Evolutionary conservation across 1,140 invertebrate species (phyloP).

Genomic region (Thaumatotibia leucotreta): DNA sequence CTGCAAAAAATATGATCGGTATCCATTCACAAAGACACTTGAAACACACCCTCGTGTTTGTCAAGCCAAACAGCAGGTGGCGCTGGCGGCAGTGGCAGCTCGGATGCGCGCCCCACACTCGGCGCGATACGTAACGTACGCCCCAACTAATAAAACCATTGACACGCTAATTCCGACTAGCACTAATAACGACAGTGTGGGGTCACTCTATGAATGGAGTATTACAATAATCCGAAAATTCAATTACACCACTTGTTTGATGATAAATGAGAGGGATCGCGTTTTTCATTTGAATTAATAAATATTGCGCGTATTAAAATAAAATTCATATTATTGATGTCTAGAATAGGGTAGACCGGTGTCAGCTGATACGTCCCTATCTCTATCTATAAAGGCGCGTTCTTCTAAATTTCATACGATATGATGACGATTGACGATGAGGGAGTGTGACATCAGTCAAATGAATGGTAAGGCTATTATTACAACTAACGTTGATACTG

Average conservation of each 20-base stretch:
- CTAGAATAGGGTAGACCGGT: no score
- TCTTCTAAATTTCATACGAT: no score
- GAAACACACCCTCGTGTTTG: neutral
- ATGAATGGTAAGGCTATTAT: no score
- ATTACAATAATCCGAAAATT: neutral
- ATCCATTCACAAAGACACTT: neutral
- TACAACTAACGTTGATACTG: no score
- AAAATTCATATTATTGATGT: neutral
- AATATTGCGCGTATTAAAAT: neutral
- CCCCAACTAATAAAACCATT: constrained; percentile 3
- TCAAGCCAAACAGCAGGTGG: neutral
- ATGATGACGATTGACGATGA: no score
- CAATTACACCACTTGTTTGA: constrained; percentile 6
- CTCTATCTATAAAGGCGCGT: no score
- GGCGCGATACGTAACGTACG: no score
- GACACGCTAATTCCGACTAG: neutral
- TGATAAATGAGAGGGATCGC: neutral
- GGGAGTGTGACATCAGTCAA: no score
- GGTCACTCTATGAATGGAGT: neutral
- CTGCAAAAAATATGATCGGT: neutral
- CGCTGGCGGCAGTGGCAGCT: neutral
- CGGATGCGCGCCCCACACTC: neutral
- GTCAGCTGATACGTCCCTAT: no score
- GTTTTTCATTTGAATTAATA: neutral
- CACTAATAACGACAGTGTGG: neutral